Evolutionary conservation across 2,113 vertebrate species (phyloP), one percentile per base, ranked within the genome.

Genomic region (Lonchura striata): DNA sequence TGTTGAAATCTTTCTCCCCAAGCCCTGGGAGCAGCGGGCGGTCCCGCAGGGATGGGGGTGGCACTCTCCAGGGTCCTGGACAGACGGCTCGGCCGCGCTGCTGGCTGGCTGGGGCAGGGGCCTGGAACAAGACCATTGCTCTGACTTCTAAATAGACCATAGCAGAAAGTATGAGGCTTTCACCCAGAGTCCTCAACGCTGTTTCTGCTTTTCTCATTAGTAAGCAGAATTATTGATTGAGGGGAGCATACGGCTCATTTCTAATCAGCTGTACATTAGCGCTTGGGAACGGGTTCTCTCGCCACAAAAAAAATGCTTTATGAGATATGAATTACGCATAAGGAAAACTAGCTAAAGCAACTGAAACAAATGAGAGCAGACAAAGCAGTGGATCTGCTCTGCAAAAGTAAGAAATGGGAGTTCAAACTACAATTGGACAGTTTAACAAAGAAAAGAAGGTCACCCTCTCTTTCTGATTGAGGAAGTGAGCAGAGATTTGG

Each of bases 11-110:
- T 1, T 7, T 35, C 9, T 11, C 10, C 4, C 5, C 6, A 0
- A 3, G 9, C 2, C 0, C 28, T 3, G 74, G 42, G 44, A 69
- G 23, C 46, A 2, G 61, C 17, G 12, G 61, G 35, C 7, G 4
- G 52, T 2, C 18, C 44, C 14, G 33, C 0, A 6, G 80, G 63
- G 25, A 13, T 0, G 3, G 16, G 0, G 0, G 2, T 13, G 69
- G 35, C 64, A 21, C 93, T 96, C 92, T 97, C 94, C 94, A 78
- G 83, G 93, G 94, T 94, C 11, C 95, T 94, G 88, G 2, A 92
- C 37, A 16, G 42, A 18, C 19, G n/a, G 15, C 7, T 10, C 37
- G 3, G 13, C 22, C 0, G 0, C 0, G 0, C 35, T 3, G 2
- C 24, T 2, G 31, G 0, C 21, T 2, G 19, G 4, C 16, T 2